These are phyloP conservation scores for Phoenicopterus ruber DNA, from an alignment of 2,113 vertebrate genomes.

Conservation along the genomic window DNA sequence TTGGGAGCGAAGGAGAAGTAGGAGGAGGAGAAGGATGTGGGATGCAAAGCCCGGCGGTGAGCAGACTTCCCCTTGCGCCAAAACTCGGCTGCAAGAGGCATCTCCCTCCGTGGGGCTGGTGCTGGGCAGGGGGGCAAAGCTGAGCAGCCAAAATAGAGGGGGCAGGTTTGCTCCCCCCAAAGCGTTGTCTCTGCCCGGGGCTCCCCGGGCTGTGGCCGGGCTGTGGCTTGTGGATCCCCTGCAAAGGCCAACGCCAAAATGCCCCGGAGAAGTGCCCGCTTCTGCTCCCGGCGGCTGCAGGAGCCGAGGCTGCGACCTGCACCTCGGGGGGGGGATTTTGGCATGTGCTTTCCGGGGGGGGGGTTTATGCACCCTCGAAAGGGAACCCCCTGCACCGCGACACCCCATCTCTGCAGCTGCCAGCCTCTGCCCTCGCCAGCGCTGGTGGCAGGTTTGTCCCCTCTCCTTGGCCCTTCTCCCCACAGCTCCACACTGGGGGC, in stretches of 20 bases:
- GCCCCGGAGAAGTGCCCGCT: background rate
- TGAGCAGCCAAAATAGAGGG: background rate
- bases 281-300: background rate
- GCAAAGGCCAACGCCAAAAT: background rate
- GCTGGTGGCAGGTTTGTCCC: background rate
- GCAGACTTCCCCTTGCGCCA: background rate
- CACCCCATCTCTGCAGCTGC: background rate
- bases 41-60: background rate
- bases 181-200: background rate
- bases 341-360: background rate
- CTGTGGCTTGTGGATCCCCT: background rate
- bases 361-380: background rate
- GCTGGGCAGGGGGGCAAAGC: background rate
- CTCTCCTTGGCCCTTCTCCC: background rate
- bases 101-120: background rate
- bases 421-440: background rate
- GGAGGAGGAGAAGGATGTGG: background rate
- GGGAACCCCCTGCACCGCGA: fast-evolving
- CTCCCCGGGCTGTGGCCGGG: fast-evolving
- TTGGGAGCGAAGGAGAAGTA: background rate
- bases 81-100: background rate
- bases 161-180: background rate
- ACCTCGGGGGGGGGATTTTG: background rate
- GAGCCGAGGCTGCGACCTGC: background rate
- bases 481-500: fast-evolving